Evolutionary conservation across 2,797 vertebrate genomes (phyloP), one percentile per base, ranked within the genome.

Genomic region (Erethizon dorsatum): DNA sequence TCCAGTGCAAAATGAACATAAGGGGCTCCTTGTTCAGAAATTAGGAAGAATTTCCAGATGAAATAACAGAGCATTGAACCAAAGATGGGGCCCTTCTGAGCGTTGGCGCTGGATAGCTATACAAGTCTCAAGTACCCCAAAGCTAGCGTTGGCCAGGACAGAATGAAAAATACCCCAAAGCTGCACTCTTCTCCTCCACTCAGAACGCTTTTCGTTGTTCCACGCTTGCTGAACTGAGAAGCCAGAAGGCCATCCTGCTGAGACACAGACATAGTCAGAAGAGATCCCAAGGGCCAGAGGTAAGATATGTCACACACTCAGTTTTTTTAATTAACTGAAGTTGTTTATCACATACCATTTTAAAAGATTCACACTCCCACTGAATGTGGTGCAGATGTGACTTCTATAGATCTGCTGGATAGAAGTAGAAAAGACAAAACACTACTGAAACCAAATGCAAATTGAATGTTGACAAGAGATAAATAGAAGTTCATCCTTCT

Each of bases 341-440:
- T 56, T 80, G 15, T 89, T 57, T 82, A 41, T 67, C 41, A 80
- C 67, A 90, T 8, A 73, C 9, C 41, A 45, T 4, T 50, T 86
- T 88, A 79, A 63, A 86, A 45, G 37, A 90, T 84, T 91, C 80
- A 75, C 33, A 77, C 10, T 83, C 9, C 22, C 47, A 59, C 18
- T 87, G 22, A 47, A 83, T 77, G 8, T 8, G 52, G 14, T 63
- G 45, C 91, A 83, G 28, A 77, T 78, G 5, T 69, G 13, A 90
- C 82, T 92, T 87, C 31, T 9, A 71, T 54, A 52, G 56, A 80
- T 96, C 6, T 3, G 1, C 28, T 77, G 83, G 47, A 91, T 84
- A 87, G 84, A 77, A 96, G 79, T 17, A 83, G 61, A 89, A 59
- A 73, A 52, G 8, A 69, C 82, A 82, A 54, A 26, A 11, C n/a